Percentiles rank a stretch among this genome's conserved stretches.
Evolutionary conservation across 1,140 invertebrate species (phyloP).

Genomic region (Eumaeus atala): DNA sequence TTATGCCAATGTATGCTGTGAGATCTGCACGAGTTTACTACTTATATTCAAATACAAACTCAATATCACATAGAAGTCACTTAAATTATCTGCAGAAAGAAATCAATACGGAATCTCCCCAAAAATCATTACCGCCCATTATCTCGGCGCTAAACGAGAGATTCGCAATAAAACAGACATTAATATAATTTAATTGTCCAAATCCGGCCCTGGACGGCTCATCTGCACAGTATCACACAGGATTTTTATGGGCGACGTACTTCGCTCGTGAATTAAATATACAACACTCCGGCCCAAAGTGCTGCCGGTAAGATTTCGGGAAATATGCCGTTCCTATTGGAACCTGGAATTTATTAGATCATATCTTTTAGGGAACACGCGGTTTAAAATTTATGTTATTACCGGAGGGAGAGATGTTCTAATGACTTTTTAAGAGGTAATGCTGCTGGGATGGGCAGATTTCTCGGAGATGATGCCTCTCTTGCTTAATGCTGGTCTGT

Average conservation of each 20-base stretch:
- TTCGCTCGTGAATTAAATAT: conserved; percentile 69
- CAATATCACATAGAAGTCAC: background rate
- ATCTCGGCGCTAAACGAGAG: conserved; percentile 55
- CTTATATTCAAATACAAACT: too few species aligned
- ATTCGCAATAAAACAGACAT: conserved; percentile 70
- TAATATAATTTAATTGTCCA: conserved; percentile 65
- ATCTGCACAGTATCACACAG: conserved; percentile 66
- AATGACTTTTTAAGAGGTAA: too few species aligned
- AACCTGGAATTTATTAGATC: conserved; percentile 11
- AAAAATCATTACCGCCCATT: conserved; percentile 61
- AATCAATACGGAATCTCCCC: conserved; percentile 16
- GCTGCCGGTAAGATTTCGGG: conserved; percentile 64
- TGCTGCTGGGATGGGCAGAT: too few species aligned
- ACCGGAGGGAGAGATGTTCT: too few species aligned
- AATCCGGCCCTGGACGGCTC: conserved; percentile 59
- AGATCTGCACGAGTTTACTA: too few species aligned
- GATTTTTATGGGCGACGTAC: conserved; percentile 68
- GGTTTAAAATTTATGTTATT: too few species aligned
- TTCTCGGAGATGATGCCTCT: too few species aligned
- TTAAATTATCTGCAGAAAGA: conserved; percentile 1
- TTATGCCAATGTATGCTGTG: too few species aligned
- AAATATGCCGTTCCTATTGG: conserved; percentile 40
- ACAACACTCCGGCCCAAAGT: conserved; percentile 57
- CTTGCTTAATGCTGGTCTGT: too few species aligned
- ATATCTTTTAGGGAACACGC: too few species aligned